These are phyloP conservation scores for Aethina tumida DNA, from an alignment of 1,140 invertebrate genomes.

Conservation along the genomic window DNA sequence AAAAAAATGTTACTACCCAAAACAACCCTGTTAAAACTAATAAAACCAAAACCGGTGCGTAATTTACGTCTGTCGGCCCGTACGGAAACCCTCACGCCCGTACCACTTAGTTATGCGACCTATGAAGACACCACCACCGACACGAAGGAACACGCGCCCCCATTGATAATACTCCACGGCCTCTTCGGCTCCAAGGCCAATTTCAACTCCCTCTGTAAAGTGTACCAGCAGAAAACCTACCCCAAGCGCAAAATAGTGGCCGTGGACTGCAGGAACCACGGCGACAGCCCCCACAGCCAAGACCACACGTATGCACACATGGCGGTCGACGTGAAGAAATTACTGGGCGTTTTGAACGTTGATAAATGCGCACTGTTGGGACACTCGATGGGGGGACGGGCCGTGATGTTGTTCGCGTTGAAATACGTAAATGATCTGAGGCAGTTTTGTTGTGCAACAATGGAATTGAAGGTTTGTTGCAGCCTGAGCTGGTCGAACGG, in stretches of 20 bases:
- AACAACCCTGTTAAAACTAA: too few species aligned
- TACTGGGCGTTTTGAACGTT: slow-evolving; percentile 52
- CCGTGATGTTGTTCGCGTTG: slow-evolving; percentile 70
- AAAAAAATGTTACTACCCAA: too few species aligned
- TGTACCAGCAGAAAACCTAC: slow-evolving; percentile 51
- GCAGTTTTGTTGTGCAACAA: too few species aligned
- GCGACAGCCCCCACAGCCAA: slow-evolving; percentile 69
- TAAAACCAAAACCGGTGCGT: too few species aligned
- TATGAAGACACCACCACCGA: slow-evolving; percentile 40
- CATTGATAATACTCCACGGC: slow-evolving; percentile 77
- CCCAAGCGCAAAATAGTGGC: slow-evolving; percentile 56
- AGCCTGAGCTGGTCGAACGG: slow-evolving; percentile 69
- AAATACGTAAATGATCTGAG: slow-evolving; percentile 31
- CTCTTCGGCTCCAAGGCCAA: slow-evolving; percentile 79
- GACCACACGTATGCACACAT: slow-evolving; percentile 62
- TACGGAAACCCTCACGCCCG: slow-evolving; percentile 26
- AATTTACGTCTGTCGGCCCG: neutral
- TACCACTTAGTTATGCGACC: slow-evolving; percentile 48
- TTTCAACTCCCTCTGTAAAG: slow-evolving; percentile 71
- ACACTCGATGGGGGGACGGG: slow-evolving; percentile 85
- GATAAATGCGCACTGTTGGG: slow-evolving; percentile 62
- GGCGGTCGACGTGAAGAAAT: slow-evolving; percentile 57
- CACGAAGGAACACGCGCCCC: slow-evolving; percentile 32
- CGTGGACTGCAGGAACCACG: slow-evolving; percentile 85
- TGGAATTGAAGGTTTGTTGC: too few species aligned